Base-by-base conservation (phyloP, 2,888 invertebrate genomes). In the Toxonevra muliebris region DNA sequence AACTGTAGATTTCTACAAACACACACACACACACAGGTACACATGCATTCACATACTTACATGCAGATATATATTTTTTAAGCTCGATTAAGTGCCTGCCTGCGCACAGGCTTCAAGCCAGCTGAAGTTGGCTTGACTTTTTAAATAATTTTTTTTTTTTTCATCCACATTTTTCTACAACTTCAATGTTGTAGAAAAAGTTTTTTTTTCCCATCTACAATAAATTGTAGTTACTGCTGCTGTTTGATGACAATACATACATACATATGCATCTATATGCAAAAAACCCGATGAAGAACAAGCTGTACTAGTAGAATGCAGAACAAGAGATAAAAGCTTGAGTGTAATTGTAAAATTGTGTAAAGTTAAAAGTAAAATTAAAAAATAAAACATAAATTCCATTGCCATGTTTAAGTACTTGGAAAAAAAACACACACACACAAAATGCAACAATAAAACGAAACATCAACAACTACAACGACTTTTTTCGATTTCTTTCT, bases 21-120 rank as follows among this genome's bases (percentile, higher is more conserved):
- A 30, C 30, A 30, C 30, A 30, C 7, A 30, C 30, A 4, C 7
- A 30, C 30, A 30, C 7, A 30, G 2, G 30, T 30, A 30, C 65
- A 57, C 54, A 61, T 40, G 19, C 30, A 48, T n/a, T n/a, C n/a
- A n/a, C n/a, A n/a, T n/a, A n/a, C 45, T n/a, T 43, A 41, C 63
- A 58, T 52, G 59, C 30, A 30, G 17, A 45, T 68, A 70, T 64
- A 61, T 68, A 48, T 61, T 66, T 70, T 70, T 74, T 68, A 73
- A 73, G 75, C 74, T 74, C 73, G 71, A 75, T 74, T 75, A 74
- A 75, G 69, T 73, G 68, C 70, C 69, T 72, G 69, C 30, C 30
- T 30, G 30, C 30, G 30, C 30, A 30, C 30, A 30, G 30, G 30
- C 30, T 30, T 30, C 30, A 30, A 30, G 30, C 30, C 30, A 30